Evolutionary conservation across 2,797 vertebrate species (phyloP), one percentile per base, ranked within the genome.

Genomic region (Pogonophryne albipinna): DNA sequence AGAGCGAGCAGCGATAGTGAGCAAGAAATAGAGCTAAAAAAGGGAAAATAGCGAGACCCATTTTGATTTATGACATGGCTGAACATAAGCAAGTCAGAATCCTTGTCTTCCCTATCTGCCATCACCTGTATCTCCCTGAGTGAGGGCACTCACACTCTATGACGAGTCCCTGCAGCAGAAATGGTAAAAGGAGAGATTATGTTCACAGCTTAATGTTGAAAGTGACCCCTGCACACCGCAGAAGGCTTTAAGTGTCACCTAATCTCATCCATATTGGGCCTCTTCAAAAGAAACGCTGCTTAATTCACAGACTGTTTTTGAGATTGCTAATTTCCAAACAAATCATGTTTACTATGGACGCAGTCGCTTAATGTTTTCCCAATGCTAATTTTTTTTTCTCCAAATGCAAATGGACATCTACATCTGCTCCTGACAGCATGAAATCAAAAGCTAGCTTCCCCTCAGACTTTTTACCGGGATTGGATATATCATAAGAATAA

Each of bases 41-140:
- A 41, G 16, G 46, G 57, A 71, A 42, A 85, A 67, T 14, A 53
- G 55, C 52, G 66, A 71, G 47, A 76, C 4, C 55, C 47, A 69
- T 81, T 67, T 64, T 80, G 83, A 87, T 90, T 92, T 86, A 87
- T 90, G 84, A 85, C 74, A 74, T 71, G 68, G 66, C 82, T 85
- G 79, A 59, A 84, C 87, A 89, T 86, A 85, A 90, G 78, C 72
- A 84, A 84, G 77, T 79, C 71, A 55, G 58, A 80, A 74, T 83
- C 76, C 71, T 80, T 80, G 82, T 89, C 79, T 79, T 60, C 47
- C 45, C 66, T 69, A 83, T 87, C 83, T 86, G 59, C 80, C 82
- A 68, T 89, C 83, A 73, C 74, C 78, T 88, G 82, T 71, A 79
- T 82, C 75, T 83, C 44, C 42, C 65, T 71, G 71, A 84, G 80